Evolutionary conservation across 2,113 vertebrate species (phyloP), one percentile per base, ranked within the genome.

Genomic region (Antidorcas marsupialis): DNA sequence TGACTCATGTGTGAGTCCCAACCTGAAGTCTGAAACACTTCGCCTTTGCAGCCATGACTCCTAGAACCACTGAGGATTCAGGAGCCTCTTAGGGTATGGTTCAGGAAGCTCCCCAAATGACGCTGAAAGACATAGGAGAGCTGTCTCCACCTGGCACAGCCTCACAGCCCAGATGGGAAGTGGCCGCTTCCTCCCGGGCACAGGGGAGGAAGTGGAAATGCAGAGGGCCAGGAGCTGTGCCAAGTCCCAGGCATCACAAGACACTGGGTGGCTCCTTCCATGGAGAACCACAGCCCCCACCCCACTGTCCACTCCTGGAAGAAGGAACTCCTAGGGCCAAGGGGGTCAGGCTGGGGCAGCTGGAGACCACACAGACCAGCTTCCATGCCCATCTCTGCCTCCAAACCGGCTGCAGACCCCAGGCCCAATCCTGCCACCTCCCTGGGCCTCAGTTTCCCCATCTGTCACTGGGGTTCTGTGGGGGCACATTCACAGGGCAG

Each of bases 41-140:
- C n/a, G 1, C 1, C 11, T 57, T 4, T 81, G 60, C 11, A 7
- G 27, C 17, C 16, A 0, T 4, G 47, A 5, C 21, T 2, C 47
- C 33, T 19, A 23, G 30, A 33, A 81, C 21, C 84, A 3, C 23
- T 1, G 39, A 52, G 82, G 30, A 7, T 2, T 55, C 23, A 2
- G 52, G 92, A 28, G 1, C 7, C 13, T 3, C 30, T 25, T 10
- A 5, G 1, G 16, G 21, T 27, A 28, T 2, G 59, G n/a, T 25
- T 25, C 13, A 7, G 74, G 84, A 71, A 33, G 8, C 23, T 27
- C n/a, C 28, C 1, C 76, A 1, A 16, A 0, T 16, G 53, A 43
- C 2, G 14, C n/a, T 2, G 81, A 43, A 43, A 39, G 39, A 67
- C 21, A 28, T 3, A 5, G 53, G 27, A 10, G 28, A n/a, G 78